Evolutionary conservation across 2,888 invertebrate species (phyloP).

Genomic region (Campopleginae sp.): DNA sequence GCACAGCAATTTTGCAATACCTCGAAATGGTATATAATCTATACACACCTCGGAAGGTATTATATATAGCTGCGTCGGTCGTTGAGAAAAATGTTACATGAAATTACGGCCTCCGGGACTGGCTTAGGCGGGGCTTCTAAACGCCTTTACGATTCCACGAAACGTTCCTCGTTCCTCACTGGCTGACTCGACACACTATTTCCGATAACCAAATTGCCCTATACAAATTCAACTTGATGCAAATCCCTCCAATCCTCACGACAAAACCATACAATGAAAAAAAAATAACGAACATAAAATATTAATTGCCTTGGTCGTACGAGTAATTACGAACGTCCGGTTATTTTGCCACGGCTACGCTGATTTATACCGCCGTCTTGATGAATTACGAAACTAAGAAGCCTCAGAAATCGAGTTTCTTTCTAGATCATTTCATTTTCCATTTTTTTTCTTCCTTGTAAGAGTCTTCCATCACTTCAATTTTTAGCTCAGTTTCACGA

Average conservation of each 20-base stretch:
- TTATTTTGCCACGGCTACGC: background rate
- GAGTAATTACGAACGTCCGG: conserved; percentile 33
- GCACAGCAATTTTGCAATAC: conserved; percentile 7
- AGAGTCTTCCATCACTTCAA: background rate
- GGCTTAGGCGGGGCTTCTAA: conserved; percentile 59
- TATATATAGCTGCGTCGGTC: conserved; percentile 8
- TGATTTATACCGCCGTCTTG: conserved; percentile 16
- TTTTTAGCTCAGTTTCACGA: background rate
- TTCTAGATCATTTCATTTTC: background rate
- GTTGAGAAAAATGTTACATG: conserved; percentile 52
- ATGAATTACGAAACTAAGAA: conserved; percentile 6
- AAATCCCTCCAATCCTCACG: conserved; percentile 34
- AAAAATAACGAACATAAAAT: background rate
- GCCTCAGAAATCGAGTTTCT: background rate
- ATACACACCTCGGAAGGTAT: conserved; percentile 6
- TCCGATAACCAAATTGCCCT: conserved; percentile 32
- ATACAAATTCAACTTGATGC: conserved; percentile 25
- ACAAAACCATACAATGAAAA: conserved; percentile 15
- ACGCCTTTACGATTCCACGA: conserved; percentile 58
- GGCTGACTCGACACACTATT: conserved; percentile 56
- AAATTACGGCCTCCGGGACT: conserved; percentile 57
- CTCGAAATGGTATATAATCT: conserved; percentile 1
- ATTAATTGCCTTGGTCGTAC: conserved; percentile 45
- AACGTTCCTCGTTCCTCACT: conserved; percentile 45
- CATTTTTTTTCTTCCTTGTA: background rate